These are phyloP conservation scores for Neoarius graeffei DNA, from an alignment of 2,113 vertebrate species.

Conservation along the genomic window DNA sequence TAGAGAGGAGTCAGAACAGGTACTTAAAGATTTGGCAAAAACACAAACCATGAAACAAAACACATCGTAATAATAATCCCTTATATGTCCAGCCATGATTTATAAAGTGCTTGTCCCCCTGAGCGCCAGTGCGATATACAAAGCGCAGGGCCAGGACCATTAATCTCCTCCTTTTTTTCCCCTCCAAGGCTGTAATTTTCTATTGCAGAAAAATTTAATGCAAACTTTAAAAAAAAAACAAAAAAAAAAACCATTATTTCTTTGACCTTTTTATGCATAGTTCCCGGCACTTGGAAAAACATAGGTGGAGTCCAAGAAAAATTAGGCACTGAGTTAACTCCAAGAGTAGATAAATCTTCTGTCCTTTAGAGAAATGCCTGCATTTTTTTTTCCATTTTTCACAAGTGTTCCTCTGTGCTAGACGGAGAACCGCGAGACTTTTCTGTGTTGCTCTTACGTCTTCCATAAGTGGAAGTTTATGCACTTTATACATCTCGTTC, in stretches of 20 bases:
- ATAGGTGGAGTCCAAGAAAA: constrained; percentile 76
- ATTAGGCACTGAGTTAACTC: constrained; percentile 67
- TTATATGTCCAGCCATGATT: constrained; percentile 77
- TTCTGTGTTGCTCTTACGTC: constrained; percentile 8
- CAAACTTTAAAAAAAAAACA: constrained; percentile 57
- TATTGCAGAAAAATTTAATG: constrained; percentile 80
- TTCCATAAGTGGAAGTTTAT: constrained; percentile 20
- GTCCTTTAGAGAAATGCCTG: constrained; percentile 48
- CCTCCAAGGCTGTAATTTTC: constrained; percentile 74
- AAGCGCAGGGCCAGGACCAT: constrained; percentile 75
- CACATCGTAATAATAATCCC: constrained; percentile 65
- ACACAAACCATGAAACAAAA: constrained; percentile 66
- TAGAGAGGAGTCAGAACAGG: constrained; percentile 61
- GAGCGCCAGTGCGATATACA: constrained; percentile 71
- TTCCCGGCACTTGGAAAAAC: constrained; percentile 76
- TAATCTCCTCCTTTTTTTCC: constrained; percentile 75
- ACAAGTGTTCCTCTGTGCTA: constrained; percentile 33
- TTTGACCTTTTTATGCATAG: constrained; percentile 74
- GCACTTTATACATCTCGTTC: not conserved
- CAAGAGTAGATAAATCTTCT: constrained; percentile 73
- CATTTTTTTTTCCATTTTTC: constrained; percentile 43
- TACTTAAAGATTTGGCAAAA: constrained; percentile 66
- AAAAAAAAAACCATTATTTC: constrained; percentile 66
- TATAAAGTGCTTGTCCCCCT: constrained; percentile 79
- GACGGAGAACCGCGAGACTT: constrained; percentile 1